These are phyloP conservation scores for Hyperopisus bebe DNA, from an alignment of 2,113 vertebrate species.

Conservation along the genomic window DNA sequence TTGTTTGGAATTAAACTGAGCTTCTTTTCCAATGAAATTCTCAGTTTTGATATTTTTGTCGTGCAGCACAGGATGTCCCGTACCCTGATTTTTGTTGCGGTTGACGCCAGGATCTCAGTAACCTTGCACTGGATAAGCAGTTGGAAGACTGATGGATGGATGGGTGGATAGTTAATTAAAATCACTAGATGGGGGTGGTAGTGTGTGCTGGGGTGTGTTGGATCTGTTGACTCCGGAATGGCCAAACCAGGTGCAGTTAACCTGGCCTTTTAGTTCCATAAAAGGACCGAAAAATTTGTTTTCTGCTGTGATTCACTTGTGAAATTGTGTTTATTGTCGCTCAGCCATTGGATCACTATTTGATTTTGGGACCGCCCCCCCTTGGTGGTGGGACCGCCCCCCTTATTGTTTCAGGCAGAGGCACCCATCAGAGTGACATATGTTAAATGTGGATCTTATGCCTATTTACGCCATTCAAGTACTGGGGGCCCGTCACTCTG, in stretches of 20 bases:
- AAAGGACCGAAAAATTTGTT: neutral
- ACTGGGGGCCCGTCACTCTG: constrained; percentile 58
- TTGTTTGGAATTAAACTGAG: neutral
- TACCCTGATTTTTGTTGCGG: neutral
- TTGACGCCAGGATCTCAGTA: neutral
- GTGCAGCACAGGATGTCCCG: neutral
- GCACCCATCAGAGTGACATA: constrained; percentile 52
- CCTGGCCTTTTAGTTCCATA: neutral
- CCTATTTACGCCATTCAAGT: constrained; percentile 57
- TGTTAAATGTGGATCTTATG: constrained; percentile 56
- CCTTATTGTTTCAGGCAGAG: constrained; percentile 45
- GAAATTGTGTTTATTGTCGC: neutral
- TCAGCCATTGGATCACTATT: constrained; percentile 17
- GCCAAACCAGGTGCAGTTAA: neutral
- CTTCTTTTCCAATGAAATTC: neutral
- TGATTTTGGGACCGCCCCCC: constrained; percentile 50
- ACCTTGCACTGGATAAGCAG: neutral
- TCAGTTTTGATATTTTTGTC: neutral
- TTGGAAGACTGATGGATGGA: neutral
- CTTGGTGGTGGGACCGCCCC: constrained; percentile 28
- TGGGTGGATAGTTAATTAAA: neutral
- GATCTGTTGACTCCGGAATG: neutral
- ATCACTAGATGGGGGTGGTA: neutral
- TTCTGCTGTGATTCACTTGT: neutral
- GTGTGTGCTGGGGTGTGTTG: neutral